Evolutionary conservation across 2,797 vertebrate species (phyloP).

Genomic region (Ficedula albicollis): DNA sequence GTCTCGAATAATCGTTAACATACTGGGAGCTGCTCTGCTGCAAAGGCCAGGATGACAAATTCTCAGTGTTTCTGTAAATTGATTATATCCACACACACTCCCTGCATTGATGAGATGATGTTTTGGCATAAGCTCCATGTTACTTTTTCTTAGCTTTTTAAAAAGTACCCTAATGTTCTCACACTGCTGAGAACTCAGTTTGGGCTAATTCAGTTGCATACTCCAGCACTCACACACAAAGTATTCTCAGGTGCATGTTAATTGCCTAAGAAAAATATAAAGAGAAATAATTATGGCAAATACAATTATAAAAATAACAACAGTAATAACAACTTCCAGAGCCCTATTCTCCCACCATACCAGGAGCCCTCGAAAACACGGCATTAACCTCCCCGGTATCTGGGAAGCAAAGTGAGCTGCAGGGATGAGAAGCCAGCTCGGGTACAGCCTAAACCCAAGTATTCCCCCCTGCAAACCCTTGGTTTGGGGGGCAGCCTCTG

Average conservation of each 20-base stretch:
- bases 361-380: not conserved
- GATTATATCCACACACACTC: not conserved
- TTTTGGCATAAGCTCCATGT: not conserved
- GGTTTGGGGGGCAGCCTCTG: not conserved
- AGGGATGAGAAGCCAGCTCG: accelerated
- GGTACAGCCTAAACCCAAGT: not conserved
- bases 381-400: not conserved
- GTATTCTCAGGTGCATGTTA: not conserved
- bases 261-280: not conserved
- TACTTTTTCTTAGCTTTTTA: not conserved
- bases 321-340: not conserved
- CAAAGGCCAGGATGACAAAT: not conserved
- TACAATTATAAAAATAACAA: not conserved
- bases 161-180: not conserved
- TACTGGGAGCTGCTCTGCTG: not conserved
- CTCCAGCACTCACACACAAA: not conserved
- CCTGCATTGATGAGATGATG: not conserved
- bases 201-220: not conserved
- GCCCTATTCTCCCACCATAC: not conserved
- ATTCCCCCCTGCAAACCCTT: not conserved
- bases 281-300: not conserved
- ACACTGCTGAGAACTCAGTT: not conserved
- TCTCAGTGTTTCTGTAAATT: not conserved
- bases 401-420: not conserved
- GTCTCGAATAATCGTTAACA: not conserved